Percentiles rank a stretch among this genome's conserved stretches.
These are phyloP conservation scores for Anarhynchus alexandrinus DNA, from an alignment of 2,113 vertebrate genomes.

Conservation along the genomic window DNA sequence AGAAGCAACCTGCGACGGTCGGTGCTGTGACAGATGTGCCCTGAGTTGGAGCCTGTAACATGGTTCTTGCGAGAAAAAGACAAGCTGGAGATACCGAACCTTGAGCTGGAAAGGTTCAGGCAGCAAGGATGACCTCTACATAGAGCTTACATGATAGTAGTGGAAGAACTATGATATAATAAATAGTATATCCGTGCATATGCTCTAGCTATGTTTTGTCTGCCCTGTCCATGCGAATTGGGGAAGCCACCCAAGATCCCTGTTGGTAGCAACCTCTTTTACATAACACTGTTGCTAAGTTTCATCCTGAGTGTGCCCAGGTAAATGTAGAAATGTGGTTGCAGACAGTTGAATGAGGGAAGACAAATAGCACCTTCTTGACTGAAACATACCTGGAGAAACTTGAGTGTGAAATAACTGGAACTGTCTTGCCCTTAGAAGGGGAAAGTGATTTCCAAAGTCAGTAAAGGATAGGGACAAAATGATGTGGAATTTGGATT, in stretches of 20 bases:
- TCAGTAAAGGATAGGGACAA: background rate
- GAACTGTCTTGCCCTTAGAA: background rate
- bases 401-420: background rate
- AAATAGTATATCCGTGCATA: background rate
- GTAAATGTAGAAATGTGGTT: background rate
- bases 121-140: background rate
- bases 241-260: background rate
- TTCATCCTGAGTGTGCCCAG: background rate
- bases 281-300: background rate
- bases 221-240: background rate
- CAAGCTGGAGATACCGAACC: background rate
- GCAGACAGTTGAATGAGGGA: background rate
- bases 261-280: background rate
- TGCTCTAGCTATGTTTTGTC: background rate
- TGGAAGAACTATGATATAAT: background rate
- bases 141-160: background rate
- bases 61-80: background rate
- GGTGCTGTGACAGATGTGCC: background rate
- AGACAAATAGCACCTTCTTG: background rate
- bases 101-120: background rate
- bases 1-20: background rate
- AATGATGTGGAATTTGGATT: background rate
- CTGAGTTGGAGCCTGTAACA: background rate
- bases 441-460: background rate
- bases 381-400: background rate